These are phyloP conservation scores for Gymnosoma rotundatum DNA, from an alignment of 2,888 invertebrate genomes.

Conservation along the genomic window DNA sequence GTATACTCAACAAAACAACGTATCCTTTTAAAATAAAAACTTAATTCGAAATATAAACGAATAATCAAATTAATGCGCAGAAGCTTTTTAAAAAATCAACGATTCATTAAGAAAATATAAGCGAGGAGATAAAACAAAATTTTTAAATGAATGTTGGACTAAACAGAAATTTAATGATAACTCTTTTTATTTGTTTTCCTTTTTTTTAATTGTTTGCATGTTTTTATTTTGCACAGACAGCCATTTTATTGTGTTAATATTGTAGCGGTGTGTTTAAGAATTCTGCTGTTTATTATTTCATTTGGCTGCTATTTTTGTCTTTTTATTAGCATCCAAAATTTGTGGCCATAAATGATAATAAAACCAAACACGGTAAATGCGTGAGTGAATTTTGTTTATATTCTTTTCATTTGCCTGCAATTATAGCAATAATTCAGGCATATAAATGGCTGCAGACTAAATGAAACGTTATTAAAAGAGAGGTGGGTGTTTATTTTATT, in stretches of 20 bases:
- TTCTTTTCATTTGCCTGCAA: slow-evolving; percentile 21
- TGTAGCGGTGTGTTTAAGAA: background rate
- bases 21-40: background rate
- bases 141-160: background rate
- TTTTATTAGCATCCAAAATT: slow-evolving; percentile 9
- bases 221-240: background rate
- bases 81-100: slow-evolving; percentile 33
- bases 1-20: background rate
- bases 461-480: slow-evolving; percentile 3
- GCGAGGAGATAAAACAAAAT: background rate
- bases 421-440: slow-evolving; percentile 41
- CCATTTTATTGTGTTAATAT: background rate
- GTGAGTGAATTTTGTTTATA: slow-evolving; percentile 17
- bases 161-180: background rate
- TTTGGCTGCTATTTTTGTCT: background rate
- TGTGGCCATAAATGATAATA: slow-evolving; percentile 56
- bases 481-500: slow-evolving; percentile 7
- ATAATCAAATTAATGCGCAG: slow-evolving; percentile 30
- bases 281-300: background rate
- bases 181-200: background rate
- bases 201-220: background rate
- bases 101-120: slow-evolving; percentile 50
- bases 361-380: slow-evolving; percentile 22
- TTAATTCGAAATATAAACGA: slow-evolving; percentile 6
- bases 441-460: slow-evolving; percentile 48